Evolutionary conservation across 2,797 vertebrate species (phyloP).

Genomic region (Triplophysa yarkandensis): DNA sequence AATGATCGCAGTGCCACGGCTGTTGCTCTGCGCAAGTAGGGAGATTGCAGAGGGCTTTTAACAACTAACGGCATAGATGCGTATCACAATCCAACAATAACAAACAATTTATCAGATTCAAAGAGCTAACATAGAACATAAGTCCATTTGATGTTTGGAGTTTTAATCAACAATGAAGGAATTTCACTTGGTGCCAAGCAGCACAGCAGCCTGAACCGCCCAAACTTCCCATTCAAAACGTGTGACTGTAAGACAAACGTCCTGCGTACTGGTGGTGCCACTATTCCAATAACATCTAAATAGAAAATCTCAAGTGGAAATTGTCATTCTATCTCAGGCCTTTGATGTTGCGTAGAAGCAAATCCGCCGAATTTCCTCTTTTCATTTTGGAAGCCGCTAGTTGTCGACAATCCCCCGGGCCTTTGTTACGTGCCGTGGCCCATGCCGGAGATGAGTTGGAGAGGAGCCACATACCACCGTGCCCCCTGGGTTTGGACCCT

Average conservation of each 20-base stretch:
- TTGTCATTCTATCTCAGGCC: slow-evolving; percentile 68
- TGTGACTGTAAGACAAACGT: slow-evolving; percentile 22
- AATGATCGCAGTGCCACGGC: slow-evolving; percentile 44
- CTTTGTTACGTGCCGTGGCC: slow-evolving; percentile 72
- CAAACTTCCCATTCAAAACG: slow-evolving; percentile 9
- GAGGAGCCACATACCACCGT: slow-evolving; percentile 56
- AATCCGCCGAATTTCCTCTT: slow-evolving; percentile 73
- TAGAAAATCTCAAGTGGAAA: slow-evolving; percentile 73
- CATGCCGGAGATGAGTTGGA: slow-evolving; percentile 61
- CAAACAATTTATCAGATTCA: slow-evolving; percentile 39
- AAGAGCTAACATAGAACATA: slow-evolving; percentile 32
- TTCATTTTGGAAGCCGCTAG: slow-evolving; percentile 72
- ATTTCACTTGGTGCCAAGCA: slow-evolving; percentile 7
- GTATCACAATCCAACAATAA: slow-evolving; percentile 44
- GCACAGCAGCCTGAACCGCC: slow-evolving; percentile 19
- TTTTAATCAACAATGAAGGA: slow-evolving; percentile 40
- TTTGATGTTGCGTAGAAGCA: slow-evolving; percentile 75
- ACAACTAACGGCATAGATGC: slow-evolving; percentile 44
- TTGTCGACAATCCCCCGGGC: slow-evolving; percentile 65
- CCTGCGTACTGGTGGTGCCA: slow-evolving; percentile 54
- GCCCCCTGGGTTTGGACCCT: slow-evolving; percentile 47
- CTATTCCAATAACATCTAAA: slow-evolving; percentile 66
- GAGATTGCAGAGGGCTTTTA: slow-evolving; percentile 41
- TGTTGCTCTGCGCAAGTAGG: slow-evolving; percentile 14
- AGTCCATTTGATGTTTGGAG: slow-evolving; percentile 46